phyloP scores from a whole-genome alignment of 2,113 vertebrate genomes.

The Macrotus californicus region DNA sequence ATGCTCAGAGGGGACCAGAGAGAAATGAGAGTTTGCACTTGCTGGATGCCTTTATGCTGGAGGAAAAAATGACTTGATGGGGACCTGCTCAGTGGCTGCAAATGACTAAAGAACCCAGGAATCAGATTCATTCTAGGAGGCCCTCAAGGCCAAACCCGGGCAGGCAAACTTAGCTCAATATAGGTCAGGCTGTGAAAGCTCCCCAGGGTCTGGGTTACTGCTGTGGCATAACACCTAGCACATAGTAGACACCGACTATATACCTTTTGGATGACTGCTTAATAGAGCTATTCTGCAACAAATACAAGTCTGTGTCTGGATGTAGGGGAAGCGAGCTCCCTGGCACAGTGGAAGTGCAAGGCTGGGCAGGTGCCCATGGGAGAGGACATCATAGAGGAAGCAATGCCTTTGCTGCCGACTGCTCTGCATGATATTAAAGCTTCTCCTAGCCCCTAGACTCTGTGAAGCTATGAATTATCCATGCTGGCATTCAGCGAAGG shows the following conservation, averaged over 20 bases:
- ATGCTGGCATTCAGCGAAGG: slow-evolving; percentile 16
- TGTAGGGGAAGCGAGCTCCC: neutral
- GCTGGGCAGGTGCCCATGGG: neutral
- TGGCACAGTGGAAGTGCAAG: neutral
- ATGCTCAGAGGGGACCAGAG: neutral
- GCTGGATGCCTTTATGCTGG: neutral
- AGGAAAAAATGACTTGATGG: neutral
- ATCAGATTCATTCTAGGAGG: neutral
- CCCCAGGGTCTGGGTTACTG: neutral
- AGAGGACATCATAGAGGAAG: neutral
- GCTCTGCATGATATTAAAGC: neutral
- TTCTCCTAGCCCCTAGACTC: neutral
- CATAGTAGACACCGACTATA: neutral
- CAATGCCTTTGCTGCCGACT: neutral
- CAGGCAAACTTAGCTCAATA: neutral
- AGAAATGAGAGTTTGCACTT: neutral
- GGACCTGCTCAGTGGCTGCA: neutral
- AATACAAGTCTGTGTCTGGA: neutral
- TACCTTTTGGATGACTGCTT: neutral
- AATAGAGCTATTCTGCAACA: neutral
- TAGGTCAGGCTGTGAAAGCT: neutral
- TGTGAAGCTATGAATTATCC: slow-evolving; percentile 39
- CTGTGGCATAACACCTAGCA: neutral
- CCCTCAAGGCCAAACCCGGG: neutral
- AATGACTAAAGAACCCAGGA: neutral